Evolutionary conservation across 2,113 vertebrate species (phyloP), one percentile per base, ranked within the genome.

Genomic region (Atherinomorus stipes): DNA sequence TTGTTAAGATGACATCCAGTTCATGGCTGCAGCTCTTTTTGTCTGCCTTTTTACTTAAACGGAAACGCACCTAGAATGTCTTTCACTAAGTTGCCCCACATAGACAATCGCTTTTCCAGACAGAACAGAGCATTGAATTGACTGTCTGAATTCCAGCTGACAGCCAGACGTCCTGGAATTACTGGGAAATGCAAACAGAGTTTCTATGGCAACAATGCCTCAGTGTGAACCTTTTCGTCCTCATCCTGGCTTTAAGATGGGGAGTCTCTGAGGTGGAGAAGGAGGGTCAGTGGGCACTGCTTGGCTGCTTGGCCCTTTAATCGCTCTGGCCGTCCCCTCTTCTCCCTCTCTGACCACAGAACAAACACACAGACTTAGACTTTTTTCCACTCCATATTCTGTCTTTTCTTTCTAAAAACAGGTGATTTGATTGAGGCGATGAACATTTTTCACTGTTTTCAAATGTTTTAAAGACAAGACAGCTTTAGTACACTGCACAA

Each of bases 161-260:
- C 90, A 84, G 85, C 76, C 90, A 80, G 86, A 68, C 70, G 75
- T 82, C 87, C 76, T 80, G 54, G 83, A 92, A 92, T 84, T 76
- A 88, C 88, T 95, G 94, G 93, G 94, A 94, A 94, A 93, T 91
- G 89, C 93, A 94, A 94, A 94, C 91, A 94, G 81, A 86, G 92
- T 94, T 88, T 83, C 93, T 86, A 94, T 95, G 89, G 92, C 64
- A 84, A 94, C 87, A 21, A 51, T 83, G 84, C 65, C 53, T 88
- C 49, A 79, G 78, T 78, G 87, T 74, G 88, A 93, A 91, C 84
- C 80, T 78, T 91, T 72, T 86, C n/a, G 21, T 66, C 78, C 23
- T 66, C 34, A 26, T 37, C 23, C 44, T 64, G 80, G 72, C 83
- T 85, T 85, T 79, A 40, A 75, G 63, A 80, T 26, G 16, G 47